Evolutionary conservation across 1,140 invertebrate genomes (phyloP).

Genomic region (Procambarus clarkii): DNA sequence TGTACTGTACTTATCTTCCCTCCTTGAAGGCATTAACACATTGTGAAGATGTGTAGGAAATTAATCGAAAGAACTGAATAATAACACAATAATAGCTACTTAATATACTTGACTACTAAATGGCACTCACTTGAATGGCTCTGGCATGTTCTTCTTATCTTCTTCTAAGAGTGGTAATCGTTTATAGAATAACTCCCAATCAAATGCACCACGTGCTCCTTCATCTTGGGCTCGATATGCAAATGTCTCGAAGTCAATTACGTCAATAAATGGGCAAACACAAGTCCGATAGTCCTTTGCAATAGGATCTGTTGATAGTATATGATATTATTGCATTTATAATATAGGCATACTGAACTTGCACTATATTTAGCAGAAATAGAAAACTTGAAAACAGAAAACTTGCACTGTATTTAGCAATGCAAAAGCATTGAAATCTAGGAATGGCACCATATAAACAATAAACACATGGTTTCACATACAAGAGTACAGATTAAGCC

Average conservation of each 20-base stretch:
- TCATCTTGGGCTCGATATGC: slow-evolving; percentile 94
- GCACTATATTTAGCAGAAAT: no score
- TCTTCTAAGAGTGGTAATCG: slow-evolving; percentile 89
- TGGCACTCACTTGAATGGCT: slow-evolving; percentile 87
- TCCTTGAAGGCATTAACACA: no score
- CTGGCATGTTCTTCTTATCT: slow-evolving; percentile 85
- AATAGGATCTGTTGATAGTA: slow-evolving; percentile 85
- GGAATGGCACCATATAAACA: no score
- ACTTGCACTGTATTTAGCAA: no score
- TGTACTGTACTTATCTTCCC: no score
- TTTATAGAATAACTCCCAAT: slow-evolving; percentile 98
- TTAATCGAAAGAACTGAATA: no score
- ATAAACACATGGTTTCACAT: no score
- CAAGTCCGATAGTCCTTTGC: slow-evolving; percentile 89
- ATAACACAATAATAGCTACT: neutral
- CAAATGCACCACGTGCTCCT: slow-evolving; percentile 94
- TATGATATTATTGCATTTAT: neutral
- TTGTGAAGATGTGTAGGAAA: no score
- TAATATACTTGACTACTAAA: neutral
- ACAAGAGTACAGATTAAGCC: no score
- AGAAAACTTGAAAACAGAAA: no score
- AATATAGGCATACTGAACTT: no score
- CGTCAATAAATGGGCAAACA: slow-evolving; percentile 97
- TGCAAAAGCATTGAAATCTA: no score
- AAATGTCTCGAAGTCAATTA: slow-evolving; percentile 94